Evolutionary conservation across 2,113 vertebrate genomes (phyloP), one percentile per base, ranked within the genome.

Genomic region (Centropus unirufus): DNA sequence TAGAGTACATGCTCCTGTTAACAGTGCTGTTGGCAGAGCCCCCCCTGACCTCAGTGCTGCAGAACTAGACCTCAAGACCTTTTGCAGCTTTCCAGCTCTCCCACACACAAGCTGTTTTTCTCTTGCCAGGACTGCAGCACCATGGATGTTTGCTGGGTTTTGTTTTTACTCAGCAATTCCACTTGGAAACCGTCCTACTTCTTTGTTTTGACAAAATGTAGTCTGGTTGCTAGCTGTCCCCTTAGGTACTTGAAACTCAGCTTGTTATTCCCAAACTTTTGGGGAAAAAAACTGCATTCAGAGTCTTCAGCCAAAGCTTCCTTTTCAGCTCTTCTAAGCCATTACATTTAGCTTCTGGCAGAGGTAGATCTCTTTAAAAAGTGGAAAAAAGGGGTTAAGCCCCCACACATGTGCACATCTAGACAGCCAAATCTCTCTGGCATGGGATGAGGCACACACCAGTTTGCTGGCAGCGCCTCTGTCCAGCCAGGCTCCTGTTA

Each of bases 121-220:
- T 83, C 26, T 52, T 76, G 51, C 46, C 51, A 85, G 72, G 39
- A 34, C 34, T 86, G 74, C 46, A 16, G 5, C 49, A 47, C 58
- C 54, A 32, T 77, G 77, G 59, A 85, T 93, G 42, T 69, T 92
- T 90, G 54, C 58, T 95, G 52, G 9, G 8, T 39, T 92, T 93
- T 91, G 54, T 82, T 87, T 90, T 54, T 68, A 74, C 47, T 75
- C 58, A 76, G 44, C 29, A 77, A 51, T 94, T 93, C 61, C 86
- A 72, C 42, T 90, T 96, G 94, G 92, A 96, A 93, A 29, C 26
- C 64, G 74, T 92, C 82, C 87, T 91, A 26, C 19, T 94, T 42
- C 81, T 95, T 83, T 94, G 63, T 92, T 90, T 90, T 74, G 72
- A 85, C 52, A 95, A 92, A 84, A 87, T 34, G 36, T 21, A 89